Conservation (phyloP, 1,140 invertebrate genomes). For the Penaeus indicus region DNA sequence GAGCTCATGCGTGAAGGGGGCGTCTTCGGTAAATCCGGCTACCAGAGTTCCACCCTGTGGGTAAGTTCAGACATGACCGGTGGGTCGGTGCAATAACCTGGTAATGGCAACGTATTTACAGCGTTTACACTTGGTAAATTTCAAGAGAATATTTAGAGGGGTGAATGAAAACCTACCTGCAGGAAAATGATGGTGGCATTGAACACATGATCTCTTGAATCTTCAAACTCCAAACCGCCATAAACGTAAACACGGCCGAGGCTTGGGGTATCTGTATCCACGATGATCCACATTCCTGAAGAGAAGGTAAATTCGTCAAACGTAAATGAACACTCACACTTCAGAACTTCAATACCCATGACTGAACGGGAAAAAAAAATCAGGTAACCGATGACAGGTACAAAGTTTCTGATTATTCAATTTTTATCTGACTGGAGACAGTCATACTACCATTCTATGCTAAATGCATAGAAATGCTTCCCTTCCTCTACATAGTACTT, state of each 20-base stretch:
- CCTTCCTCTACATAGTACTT: no score
- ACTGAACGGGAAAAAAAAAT: no score
- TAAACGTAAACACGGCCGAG: slow-evolving; percentile 51
- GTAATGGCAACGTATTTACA: no score
- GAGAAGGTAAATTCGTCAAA: neutral
- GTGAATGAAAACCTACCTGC: slow-evolving; percentile 31
- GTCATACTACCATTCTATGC: no score
- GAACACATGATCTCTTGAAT: slow-evolving; percentile 53
- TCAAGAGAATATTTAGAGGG: neutral
- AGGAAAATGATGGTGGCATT: slow-evolving; percentile 50
- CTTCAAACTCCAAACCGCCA: slow-evolving; percentile 54
- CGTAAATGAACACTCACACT: no score
- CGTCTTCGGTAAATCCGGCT: slow-evolving; percentile 27
- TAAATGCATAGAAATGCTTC: neutral
- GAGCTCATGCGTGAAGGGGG: slow-evolving; percentile 54
- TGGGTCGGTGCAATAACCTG: no score
- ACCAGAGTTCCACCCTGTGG: slow-evolving; percentile 43
- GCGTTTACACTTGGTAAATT: no score
- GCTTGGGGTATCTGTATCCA: slow-evolving; percentile 40
- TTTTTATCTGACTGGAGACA: no score
- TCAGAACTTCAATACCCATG: no score
- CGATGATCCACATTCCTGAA: slow-evolving; percentile 54
- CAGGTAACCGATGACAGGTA: no score
- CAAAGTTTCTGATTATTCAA: no score
- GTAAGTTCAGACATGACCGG: neutral